Base-by-base conservation (phyloP, 2,888 invertebrate species). In the Punctoribates punctum region DNA sequence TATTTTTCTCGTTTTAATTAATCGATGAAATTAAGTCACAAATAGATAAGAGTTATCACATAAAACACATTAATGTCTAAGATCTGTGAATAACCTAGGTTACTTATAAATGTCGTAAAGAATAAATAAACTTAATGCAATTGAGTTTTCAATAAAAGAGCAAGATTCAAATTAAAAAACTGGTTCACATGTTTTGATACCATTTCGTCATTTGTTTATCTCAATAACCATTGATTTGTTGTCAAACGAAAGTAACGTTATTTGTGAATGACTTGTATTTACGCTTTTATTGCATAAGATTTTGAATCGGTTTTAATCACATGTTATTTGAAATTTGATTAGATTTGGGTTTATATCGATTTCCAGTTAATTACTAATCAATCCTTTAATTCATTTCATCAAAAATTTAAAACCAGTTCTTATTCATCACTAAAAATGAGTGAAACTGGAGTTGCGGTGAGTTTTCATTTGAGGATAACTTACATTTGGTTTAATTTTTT, bases 271-370 rank as follows among this genome's bases (percentile, higher is more conserved):
- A 38, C n/a, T 17, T 17, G n/a, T 67, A 13, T 54, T 54, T 23
- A 23, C 23, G 0, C 11, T 38, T 29, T n/a, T 29, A 67, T 67
- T 67, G 34, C 65, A 42, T 67, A 67, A 67, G 65, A 67, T 42
- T 38, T 67, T 67, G 34, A 62, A 62, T 23, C 1, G 1, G 3
- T n/a, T 38, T 38, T 38, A 20, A 67, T 29, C 20, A 20, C 34
- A 67, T 67, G 34, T 38, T 54, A 42, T 60, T 60, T 60, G 29
- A 20, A 60, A 27, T 60, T 38, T 15, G 29, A 29, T 38, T 17
- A 38, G 23, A 60, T 60, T 27, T 27, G 1, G 2, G 13, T 27
- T 13, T 4, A 60, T 23, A 13, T 27, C 15, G 27, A 27, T 20
- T 17, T 29, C 27, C 17, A 60, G 15, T 60, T 60, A 60, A 60